These are phyloP conservation scores for Rhagoletis pomonella DNA, from an alignment of 1,140 invertebrate species.

Conservation along the genomic window DNA sequence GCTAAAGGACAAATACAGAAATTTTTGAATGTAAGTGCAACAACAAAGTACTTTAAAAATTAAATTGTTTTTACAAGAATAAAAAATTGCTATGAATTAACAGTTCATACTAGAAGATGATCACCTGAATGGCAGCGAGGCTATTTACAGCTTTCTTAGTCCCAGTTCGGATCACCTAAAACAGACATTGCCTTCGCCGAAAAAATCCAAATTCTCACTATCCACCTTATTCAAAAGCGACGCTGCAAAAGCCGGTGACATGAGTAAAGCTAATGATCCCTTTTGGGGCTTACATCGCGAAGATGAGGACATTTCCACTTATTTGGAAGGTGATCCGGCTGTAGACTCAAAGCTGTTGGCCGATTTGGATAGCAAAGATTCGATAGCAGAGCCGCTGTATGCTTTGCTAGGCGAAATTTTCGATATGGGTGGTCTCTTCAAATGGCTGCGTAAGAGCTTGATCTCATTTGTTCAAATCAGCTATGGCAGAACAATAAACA, in stretches of 20 bases:
- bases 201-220: constrained; percentile 89
- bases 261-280: constrained; percentile 66
- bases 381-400: constrained; percentile 92
- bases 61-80: neutral
- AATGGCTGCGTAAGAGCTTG: constrained; percentile 88
- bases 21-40: constrained; percentile 86
- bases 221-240: constrained; percentile 90
- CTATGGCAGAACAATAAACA: constrained; percentile 92
- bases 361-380: constrained; percentile 82
- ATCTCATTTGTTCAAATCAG: constrained; percentile 95
- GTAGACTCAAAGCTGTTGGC: constrained; percentile 74
- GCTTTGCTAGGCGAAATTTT: constrained; percentile 90
- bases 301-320: constrained; percentile 84
- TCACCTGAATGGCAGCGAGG: constrained; percentile 89
- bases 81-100: neutral
- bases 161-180: constrained; percentile 92
- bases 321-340: constrained; percentile 79
- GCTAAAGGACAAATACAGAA: constrained; percentile 88
- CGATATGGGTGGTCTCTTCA: constrained; percentile 90
- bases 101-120: constrained; percentile 84
- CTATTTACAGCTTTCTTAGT: constrained; percentile 91
- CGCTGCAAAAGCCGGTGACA: constrained; percentile 67
- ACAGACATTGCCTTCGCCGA: constrained; percentile 83
- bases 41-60: neutral
- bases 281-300: constrained; percentile 74